Conservation (phyloP, 2,113 vertebrate genomes). For the Hydropotes inermis region DNA sequence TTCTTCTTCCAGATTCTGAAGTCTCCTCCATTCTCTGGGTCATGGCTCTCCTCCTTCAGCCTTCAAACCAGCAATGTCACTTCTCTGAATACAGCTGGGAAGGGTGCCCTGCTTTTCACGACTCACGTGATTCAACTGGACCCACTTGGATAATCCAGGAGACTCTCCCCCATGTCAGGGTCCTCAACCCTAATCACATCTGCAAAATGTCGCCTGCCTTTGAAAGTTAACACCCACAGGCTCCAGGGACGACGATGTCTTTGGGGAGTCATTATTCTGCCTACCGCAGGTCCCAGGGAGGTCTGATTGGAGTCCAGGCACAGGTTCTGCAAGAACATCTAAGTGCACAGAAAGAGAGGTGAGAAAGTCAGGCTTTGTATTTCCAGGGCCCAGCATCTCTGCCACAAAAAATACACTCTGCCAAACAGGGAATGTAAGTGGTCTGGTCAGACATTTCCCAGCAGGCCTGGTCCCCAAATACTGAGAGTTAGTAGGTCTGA, state of each 20-base stretch:
- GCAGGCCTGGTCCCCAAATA: background rate
- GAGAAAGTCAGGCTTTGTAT: background rate
- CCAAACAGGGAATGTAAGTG: background rate
- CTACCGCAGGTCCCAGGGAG: background rate
- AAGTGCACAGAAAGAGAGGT: background rate
- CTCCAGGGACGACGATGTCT: background rate
- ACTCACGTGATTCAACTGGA: background rate
- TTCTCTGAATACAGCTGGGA: background rate
- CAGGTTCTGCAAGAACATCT: background rate
- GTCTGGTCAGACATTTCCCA: background rate
- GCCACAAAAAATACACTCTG: background rate
- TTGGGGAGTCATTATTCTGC: background rate
- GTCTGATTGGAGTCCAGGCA: background rate
- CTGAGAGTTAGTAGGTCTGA: background rate
- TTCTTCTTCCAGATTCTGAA: background rate
- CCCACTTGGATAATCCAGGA: background rate
- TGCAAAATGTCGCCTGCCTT: background rate
- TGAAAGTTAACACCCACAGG: background rate
- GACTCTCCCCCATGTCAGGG: background rate
- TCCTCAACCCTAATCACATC: background rate
- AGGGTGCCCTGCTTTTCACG: background rate
- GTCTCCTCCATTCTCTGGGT: background rate
- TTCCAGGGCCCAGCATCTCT: background rate
- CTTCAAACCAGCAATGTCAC: background rate
- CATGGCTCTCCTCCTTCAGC: background rate